Percentiles rank a stretch among this genome's conserved stretches.
phyloP scores from a whole-genome alignment of 2,888 invertebrate genomes.

The Caenorhabditis uteleia region DNA sequence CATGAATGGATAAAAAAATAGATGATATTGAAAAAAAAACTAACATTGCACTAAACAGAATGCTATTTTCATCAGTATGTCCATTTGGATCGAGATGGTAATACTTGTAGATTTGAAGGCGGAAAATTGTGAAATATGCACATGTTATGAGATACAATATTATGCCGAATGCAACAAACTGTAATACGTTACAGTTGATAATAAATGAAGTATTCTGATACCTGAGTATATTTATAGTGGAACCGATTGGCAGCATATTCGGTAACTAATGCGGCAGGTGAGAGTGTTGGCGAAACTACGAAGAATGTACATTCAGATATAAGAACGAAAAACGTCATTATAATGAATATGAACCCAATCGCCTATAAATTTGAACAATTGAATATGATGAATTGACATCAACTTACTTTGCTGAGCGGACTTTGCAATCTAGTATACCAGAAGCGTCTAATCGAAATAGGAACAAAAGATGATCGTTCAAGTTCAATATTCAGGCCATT shows the following conservation, averaged over 20 bases:
- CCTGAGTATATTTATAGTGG: conserved; percentile 93
- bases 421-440: conserved; percentile 40
- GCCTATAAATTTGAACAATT: conserved; percentile 74
- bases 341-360: conserved; percentile 75
- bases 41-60: conserved; percentile 96
- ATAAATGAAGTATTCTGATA: neutral
- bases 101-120: conserved; percentile 91
- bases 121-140: conserved; percentile 95
- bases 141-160: conserved; percentile 95
- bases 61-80: conserved; percentile 96
- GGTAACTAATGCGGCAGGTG: conserved; percentile 93
- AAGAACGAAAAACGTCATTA: conserved; percentile 88
- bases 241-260: conserved; percentile 82
- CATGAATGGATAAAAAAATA: conserved; percentile 1
- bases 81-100: conserved; percentile 97
- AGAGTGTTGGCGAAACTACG: conserved; percentile 86
- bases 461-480: conserved; percentile 8
- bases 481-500: conserved; percentile 28
- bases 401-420: conserved; percentile 29
- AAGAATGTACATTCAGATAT: conserved; percentile 99
- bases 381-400: neutral
- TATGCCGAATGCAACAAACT: conserved; percentile 87
- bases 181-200: conserved; percentile 66
- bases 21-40: conserved; percentile 41
- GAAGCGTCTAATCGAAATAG: conserved; percentile 9